Conservation (phyloP, 2,113 vertebrate species). For the Coreoperca whiteheadi region DNA sequence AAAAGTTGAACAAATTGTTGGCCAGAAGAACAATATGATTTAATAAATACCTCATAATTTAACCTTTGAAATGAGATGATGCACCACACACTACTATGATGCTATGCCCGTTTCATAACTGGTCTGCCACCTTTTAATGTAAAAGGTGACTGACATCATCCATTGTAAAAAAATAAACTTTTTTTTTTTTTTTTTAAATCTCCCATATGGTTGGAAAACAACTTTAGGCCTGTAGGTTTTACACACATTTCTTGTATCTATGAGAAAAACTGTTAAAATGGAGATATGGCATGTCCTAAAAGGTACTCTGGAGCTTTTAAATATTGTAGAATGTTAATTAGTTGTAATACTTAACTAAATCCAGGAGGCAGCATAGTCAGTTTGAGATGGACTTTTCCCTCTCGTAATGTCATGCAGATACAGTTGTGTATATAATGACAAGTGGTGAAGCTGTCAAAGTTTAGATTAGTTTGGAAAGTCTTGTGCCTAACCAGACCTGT, state of each 20-base stretch:
- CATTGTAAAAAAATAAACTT: constrained; percentile 8
- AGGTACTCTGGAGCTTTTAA: not conserved
- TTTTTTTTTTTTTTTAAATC: no score
- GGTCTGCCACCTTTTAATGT: constrained; percentile 73
- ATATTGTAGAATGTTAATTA: not conserved
- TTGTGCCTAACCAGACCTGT: constrained; percentile 47
- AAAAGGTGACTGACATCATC: constrained; percentile 59
- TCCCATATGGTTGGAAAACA: constrained; percentile 30
- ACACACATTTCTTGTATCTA: not conserved
- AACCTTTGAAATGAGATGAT: constrained; percentile 51
- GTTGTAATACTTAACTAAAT: constrained; percentile 1
- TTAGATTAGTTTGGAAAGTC: constrained; percentile 3
- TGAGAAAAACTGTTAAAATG: constrained; percentile 22
- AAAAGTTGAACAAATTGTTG: constrained; percentile 27
- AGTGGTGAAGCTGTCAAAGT: constrained; percentile 51
- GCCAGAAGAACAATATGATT: constrained; percentile 15
- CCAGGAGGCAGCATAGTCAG: not conserved
- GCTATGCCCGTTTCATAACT: constrained; percentile 16
- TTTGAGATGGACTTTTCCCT: not conserved
- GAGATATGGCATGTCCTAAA: not conserved
- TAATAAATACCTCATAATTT: constrained; percentile 62
- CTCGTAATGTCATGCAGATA: constrained; percentile 5
- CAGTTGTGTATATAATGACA: constrained; percentile 57
- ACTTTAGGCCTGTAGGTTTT: constrained; percentile 11
- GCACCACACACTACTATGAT: constrained; percentile 16